Evolutionary conservation across 1,140 invertebrate species (phyloP).

Genomic region (Drosophila cardini): DNA sequence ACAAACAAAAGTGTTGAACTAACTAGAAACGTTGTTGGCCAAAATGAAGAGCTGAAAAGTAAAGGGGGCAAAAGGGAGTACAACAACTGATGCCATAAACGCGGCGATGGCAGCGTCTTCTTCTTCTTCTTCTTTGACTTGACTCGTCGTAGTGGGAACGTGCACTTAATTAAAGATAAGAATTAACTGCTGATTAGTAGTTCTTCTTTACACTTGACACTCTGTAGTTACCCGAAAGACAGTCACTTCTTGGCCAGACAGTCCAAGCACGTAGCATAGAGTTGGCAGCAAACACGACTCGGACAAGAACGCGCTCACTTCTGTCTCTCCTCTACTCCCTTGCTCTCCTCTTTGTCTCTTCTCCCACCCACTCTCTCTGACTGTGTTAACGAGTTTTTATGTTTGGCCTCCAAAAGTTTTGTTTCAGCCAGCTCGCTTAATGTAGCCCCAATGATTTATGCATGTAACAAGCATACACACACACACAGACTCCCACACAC

Average conservation of each 20-base stretch:
- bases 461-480: constrained; percentile 14
- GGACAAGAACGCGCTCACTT: background rate
- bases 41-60: constrained; percentile 8
- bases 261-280: constrained; percentile 66
- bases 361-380: background rate
- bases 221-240: constrained; percentile 42
- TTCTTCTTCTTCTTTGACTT: constrained; percentile 31
- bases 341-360: too few species aligned
- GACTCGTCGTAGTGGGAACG: constrained; percentile 52
- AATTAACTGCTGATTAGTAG: constrained; percentile 84
- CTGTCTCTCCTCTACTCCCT: too few species aligned
- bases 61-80: background rate
- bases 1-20: constrained; percentile 76
- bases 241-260: constrained; percentile 9
- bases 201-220: constrained; percentile 84
- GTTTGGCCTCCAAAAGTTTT: constrained; percentile 67
- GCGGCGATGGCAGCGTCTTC: constrained; percentile 30
- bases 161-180: constrained; percentile 84
- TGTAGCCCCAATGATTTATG: constrained; percentile 76
- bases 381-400: constrained; percentile 76
- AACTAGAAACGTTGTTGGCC: constrained; percentile 35
- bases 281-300: constrained; percentile 23
- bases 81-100: constrained; percentile 62
- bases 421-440: constrained; percentile 41
- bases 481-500: constrained; percentile 15